Base-by-base conservation (phyloP, 2,888 invertebrate genomes). In the Rhagonycha lutea region DNA sequence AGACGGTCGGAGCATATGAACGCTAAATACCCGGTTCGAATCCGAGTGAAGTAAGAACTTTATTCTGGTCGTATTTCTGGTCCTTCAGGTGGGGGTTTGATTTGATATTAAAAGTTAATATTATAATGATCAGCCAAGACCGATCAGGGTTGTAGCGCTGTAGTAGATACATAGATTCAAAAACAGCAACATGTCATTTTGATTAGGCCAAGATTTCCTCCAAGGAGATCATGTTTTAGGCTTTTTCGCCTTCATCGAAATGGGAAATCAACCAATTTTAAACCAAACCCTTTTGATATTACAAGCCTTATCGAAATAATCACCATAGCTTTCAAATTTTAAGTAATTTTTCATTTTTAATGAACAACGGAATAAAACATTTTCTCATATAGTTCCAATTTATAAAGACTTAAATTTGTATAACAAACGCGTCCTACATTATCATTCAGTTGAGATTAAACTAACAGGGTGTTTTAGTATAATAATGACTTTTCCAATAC, bases 401-500 rank as follows among this genome's bases (percentile, higher is more conserved):
- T 47, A 18, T 18, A 47, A n/a, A 47, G 26, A 65, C 12, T 65
- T 14, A 24, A 65, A 65, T 65, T 65, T 65, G 26, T 65, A 65
- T 65, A 24, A 65, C 63, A 65, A 65, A 65, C 63, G 63, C 26
- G 63, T 24, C n/a, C 18, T 65, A 65, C 63, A 65, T 65, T 24
- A 65, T 65, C 63, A 26, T 65, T 23, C 24, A 65, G 63, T 65
- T 65, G 63, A 65, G 63, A 65, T 65, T 65, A 65, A 24, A 65
- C 24, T 23, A 65, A 65, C 23, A 65, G 63, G 24, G 63, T 65
- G 26, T 65, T 24, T 65, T 32, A 62, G 61, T 74, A 74, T 77
- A 77, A 77, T 77, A 71, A 77, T 47, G 47, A 61, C 65, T 69
- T 74, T 78, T 75, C 73, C 79, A 79, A 78, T 79, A 78, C 71